Base-by-base conservation (phyloP, 2,797 vertebrate genomes). In the Anas capensis region DNA sequence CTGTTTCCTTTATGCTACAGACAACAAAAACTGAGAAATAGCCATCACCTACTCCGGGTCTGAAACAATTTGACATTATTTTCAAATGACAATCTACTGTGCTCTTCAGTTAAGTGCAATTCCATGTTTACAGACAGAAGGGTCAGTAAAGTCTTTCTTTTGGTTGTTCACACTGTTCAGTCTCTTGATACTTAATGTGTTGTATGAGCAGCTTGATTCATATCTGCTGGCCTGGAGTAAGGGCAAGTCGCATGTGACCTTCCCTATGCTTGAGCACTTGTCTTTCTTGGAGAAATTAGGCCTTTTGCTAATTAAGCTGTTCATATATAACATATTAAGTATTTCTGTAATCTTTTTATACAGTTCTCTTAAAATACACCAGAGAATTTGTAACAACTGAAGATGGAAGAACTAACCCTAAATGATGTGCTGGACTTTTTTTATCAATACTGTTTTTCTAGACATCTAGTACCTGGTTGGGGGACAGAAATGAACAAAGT, bases 71-170 rank as follows among this genome's bases (percentile, higher is more conserved):
- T 70, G 69, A 40, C 2, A 7, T 80, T 77, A 26, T 60, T 91
- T 80, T 56, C 33, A 53, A 73, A 60, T 29, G 54, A 51, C 51
- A 6, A 17, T 75, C 66, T 80, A 33, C 16, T 48, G 40, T 33
- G 29, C 54, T 89, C 71, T 94, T 91, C 21, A 34, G 42, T 93
- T 92, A 70, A 77, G 60, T 71, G 56, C 40, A 84, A 73, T 84
- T 83, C 12, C 29, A 6, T 60, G 51, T 75, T 95, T 94, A 71
- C 60, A 77, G 86, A 66, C 58, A 64, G 77, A 92, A 78, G 34
- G 53, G 71, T 82, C 68, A 71, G 91, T 49, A 56, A 58, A 90
- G 69, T 66, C 48, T 83, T 86, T 61, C 40, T 24, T 66, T 86
- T 73, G 21, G 78, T 92, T 76, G 42, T 92, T 95, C 87, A 56